A percentile compares a stretch with the other conserved stretches of the same genome.
These are phyloP conservation scores for Porites cylindrica DNA, from an alignment of 92 coral and sea anemone species.

Conservation along the genomic window DNA sequence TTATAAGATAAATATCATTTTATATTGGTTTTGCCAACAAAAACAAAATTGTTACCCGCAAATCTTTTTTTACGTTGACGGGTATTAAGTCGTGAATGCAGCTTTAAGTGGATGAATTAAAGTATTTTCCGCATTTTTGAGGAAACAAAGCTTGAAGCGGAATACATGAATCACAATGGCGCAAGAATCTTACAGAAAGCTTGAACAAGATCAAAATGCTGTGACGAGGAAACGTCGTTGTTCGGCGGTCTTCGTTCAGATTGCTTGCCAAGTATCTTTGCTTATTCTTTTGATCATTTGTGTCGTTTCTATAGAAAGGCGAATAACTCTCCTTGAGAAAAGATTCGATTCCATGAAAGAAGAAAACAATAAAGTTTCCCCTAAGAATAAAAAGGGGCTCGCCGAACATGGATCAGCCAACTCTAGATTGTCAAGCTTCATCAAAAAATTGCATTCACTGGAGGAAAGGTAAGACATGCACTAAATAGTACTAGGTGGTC, in stretches of 20 bases:
- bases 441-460: neutral
- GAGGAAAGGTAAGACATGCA: neutral
- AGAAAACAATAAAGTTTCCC: neutral
- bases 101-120: neutral
- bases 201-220: neutral
- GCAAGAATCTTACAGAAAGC: neutral
- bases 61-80: neutral
- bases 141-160: neutral
- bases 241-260: constrained; percentile 1
- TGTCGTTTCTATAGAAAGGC: constrained; percentile 17
- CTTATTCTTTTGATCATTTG: neutral
- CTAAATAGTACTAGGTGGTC: neutral
- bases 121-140: neutral
- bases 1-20: neutral
- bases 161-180: neutral
- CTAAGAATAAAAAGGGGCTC: neutral
- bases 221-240: neutral
- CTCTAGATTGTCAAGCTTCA: neutral
- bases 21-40: neutral
- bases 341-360: constrained; percentile 4
- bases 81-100: neutral
- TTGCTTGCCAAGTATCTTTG: neutral
- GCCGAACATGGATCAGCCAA: neutral
- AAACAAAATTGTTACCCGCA: neutral
- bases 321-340: constrained; percentile 1